phyloP scores from a whole-genome alignment of 2,888 invertebrate species.

The Papilio elwesi region DNA sequence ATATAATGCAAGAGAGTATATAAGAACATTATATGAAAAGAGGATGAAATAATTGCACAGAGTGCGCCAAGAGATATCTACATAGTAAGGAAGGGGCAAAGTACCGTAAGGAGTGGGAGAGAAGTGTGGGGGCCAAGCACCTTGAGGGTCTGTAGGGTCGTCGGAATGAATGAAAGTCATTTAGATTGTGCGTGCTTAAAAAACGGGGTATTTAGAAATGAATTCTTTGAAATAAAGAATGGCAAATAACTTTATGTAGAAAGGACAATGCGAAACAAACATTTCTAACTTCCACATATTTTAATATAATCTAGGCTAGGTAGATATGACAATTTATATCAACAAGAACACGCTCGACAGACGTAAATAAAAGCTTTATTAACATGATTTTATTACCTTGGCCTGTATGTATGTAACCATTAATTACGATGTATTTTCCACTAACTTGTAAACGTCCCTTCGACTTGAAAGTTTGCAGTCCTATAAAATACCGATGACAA shows the following conservation, averaged over 20 bases:
- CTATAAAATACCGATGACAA: no score
- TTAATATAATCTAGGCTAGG: no score
- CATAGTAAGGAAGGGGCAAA: conserved; percentile 35
- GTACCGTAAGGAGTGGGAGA: conserved; percentile 36
- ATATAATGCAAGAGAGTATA: neutral
- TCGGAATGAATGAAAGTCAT: conserved; percentile 39
- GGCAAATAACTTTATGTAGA: neutral
- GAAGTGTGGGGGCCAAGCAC: conserved; percentile 33
- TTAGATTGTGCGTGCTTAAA: conserved; percentile 39
- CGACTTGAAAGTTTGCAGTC: no score
- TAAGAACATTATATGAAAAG: conserved; percentile 8
- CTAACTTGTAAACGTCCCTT: no score
- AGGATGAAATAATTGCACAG: conserved; percentile 36
- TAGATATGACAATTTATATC: no score
- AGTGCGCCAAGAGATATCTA: conserved; percentile 35
- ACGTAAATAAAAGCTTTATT: no score
- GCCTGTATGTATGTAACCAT: no score
- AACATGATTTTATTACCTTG: no score
- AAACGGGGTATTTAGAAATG: conserved; percentile 32
- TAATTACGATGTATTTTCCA: no score
- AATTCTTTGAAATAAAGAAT: conserved; percentile 14
- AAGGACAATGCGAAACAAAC: neutral
- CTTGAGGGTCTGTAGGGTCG: conserved; percentile 32
- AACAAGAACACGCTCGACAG: no score
- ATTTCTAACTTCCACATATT: no score